Base-by-base conservation (phyloP, 2,113 vertebrate species). In the Crotalus helleri region DNA sequence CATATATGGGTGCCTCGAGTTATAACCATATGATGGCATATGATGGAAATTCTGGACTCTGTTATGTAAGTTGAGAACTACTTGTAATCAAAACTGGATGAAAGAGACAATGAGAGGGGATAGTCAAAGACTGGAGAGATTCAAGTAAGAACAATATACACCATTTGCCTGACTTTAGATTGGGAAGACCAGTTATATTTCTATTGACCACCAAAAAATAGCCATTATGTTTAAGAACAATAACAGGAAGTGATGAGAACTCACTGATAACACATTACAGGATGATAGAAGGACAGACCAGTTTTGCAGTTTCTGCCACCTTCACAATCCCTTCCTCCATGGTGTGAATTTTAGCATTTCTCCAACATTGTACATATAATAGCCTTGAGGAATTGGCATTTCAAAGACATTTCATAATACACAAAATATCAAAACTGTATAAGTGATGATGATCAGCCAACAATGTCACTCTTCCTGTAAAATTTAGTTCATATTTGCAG, bases 121-220 rank as follows among this genome's bases (percentile, higher is more conserved):
- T 5, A 58, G 55, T 4, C n/a, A 33, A 57, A 54, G 21, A 26
- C 19, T 12, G 21, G 19, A 23, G 21, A 89, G 3, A 44, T 12
- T 33, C 4, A 11, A 6, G 33, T 99, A 96, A 97, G 95, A 24
- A 2, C 90, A 91, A 24, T 4, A 8, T 24, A 39, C 15, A 15
- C 13, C 26, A 13, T 58, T 46, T 57, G 59, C 46, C 13, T 58
- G 46, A 92, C 21, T 61, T 53, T 46, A 91, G 88, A 12, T 2
- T 0, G 7, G 61, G 26, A 3, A 26, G 23, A 81, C 33, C 33
- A 81, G 17, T 81, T 81, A 44, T 81, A 44, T 39, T 81, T 81
- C 17, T 44, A 33, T 17, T 81, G 74, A 81, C 74, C 33, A 81
- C 33, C 17, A 44, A 81, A 81, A 21, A 81, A 9, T 44, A 21